A percentile compares a stretch with the other conserved stretches of the same genome.
These are phyloP conservation scores for Guaruba guarouba DNA, from an alignment of 2,113 vertebrate species.

Conservation along the genomic window DNA sequence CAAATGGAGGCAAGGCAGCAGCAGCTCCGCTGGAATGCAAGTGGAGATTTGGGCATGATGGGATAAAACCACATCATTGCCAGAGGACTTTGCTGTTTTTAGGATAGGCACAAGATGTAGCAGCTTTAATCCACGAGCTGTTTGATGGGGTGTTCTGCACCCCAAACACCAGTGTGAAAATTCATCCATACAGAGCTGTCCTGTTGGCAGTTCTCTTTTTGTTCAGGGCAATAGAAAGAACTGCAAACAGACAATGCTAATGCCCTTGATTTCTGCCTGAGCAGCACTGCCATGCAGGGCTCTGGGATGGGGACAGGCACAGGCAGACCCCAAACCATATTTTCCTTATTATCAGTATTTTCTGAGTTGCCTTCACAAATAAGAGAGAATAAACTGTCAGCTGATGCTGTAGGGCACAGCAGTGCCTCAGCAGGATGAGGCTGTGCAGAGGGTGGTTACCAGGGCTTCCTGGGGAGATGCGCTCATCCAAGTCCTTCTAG, in stretches of 20 bases:
- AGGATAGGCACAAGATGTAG: not conserved
- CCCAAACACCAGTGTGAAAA: not conserved
- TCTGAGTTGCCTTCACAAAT: not conserved
- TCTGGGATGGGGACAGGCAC: not conserved
- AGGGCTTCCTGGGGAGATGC: not conserved
- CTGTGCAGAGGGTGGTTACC: rapidly evolving
- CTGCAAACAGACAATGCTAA: not conserved
- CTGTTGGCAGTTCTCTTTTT: not conserved
- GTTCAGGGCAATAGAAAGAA: not conserved
- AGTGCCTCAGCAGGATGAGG: too few relatives aligned
- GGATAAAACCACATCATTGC: not conserved
- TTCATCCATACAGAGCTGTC: not conserved
- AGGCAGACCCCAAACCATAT: not conserved
- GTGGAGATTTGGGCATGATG: not conserved
- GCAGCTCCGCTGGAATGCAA: not conserved
- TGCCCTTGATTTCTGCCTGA: not conserved
- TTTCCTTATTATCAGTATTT: not conserved
- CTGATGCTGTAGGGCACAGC: not conserved
- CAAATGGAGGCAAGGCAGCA: too few relatives aligned
- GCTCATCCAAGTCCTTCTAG: not conserved
- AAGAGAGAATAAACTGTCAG: not conserved
- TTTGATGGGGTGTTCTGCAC: not conserved
- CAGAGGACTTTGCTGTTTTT: not conserved
- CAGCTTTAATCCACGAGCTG: not conserved
- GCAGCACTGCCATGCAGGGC: not conserved